A percentile compares a stretch with the other conserved stretches of the same genome.
Conservation (phyloP, 1,140 invertebrate genomes). For the Drosophila triauraria region DNA sequence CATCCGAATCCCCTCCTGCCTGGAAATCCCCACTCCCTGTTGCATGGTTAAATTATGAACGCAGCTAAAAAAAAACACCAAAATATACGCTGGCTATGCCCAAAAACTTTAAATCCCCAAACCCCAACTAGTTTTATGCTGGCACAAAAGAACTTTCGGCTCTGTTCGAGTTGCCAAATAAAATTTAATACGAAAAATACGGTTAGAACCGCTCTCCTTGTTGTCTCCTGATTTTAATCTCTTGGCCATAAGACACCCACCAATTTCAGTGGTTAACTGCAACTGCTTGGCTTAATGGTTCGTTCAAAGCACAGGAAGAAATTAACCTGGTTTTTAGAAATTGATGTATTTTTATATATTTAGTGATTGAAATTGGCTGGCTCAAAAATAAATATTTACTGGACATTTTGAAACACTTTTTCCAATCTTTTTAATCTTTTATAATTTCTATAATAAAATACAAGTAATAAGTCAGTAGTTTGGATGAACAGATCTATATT, state of each 20-base stretch:
- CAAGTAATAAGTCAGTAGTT: neutral
- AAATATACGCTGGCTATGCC: conserved; percentile 36
- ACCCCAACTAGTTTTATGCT: conserved; percentile 14
- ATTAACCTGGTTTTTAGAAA: neutral
- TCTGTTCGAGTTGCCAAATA: conserved; percentile 47
- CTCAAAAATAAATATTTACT: neutral
- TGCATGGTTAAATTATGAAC: conserved; percentile 60
- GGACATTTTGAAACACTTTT: neutral
- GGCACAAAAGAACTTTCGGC: conserved; percentile 36
- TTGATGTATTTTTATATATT: neutral
- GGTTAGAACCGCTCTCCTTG: conserved; percentile 35
- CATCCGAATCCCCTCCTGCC: neutral
- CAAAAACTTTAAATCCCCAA: conserved; percentile 37
- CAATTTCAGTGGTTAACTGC: conserved; percentile 27
- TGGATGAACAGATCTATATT: neutral
- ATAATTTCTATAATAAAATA: neutral
- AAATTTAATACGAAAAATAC: conserved; percentile 45
- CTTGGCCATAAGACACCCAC: conserved; percentile 48
- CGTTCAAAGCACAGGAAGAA: conserved; percentile 6
- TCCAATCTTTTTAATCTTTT: too few species aligned
- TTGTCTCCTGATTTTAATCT: conserved; percentile 52
- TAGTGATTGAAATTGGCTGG: too few species aligned
- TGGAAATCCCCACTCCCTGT: conserved; percentile 23
- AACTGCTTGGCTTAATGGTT: conserved; percentile 16
- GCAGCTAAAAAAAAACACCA: conserved; percentile 20